Conservation (phyloP, 1,140 invertebrate genomes). For the Nasonia vitripennis region DNA sequence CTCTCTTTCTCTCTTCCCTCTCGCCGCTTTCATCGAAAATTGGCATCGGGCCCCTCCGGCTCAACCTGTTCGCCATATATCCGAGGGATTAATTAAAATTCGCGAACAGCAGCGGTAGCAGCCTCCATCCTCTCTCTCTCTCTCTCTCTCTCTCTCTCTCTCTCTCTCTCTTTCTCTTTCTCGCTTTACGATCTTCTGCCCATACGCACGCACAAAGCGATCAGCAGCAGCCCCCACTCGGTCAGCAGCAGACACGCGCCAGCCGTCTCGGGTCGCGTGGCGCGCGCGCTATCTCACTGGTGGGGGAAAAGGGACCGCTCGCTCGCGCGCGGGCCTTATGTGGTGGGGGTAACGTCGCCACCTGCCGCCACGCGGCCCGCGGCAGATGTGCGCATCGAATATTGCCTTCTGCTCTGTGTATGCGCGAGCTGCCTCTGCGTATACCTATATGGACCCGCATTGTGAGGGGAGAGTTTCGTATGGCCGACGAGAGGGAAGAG, state of each 20-base stretch:
- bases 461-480: neutral
- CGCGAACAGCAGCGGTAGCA: neutral
- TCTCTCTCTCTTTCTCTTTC: constrained; percentile 13
- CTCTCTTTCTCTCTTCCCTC: neutral
- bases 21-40: constrained; percentile 8
- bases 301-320: constrained; percentile 46
- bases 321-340: constrained; percentile 26
- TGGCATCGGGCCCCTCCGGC: neutral
- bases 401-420: constrained; percentile 27
- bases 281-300: neutral
- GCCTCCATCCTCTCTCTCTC: constrained; percentile 6
- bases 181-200: constrained; percentile 11
- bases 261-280: constrained; percentile 49
- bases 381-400: constrained; percentile 54
- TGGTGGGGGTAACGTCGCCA: constrained; percentile 43
- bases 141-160: constrained; percentile 18
- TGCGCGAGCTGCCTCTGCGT: constrained; percentile 29
- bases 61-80: constrained; percentile 26
- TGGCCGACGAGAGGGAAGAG: neutral
- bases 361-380: constrained; percentile 49
- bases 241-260: constrained; percentile 35
- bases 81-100: constrained; percentile 48
- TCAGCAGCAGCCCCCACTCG: constrained; percentile 21
- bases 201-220: neutral
- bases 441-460: neutral